Evolutionary conservation across 1,140 invertebrate genomes (phyloP), one percentile per base, ranked within the genome.

Genomic region (Neotoxoptera formosana): DNA sequence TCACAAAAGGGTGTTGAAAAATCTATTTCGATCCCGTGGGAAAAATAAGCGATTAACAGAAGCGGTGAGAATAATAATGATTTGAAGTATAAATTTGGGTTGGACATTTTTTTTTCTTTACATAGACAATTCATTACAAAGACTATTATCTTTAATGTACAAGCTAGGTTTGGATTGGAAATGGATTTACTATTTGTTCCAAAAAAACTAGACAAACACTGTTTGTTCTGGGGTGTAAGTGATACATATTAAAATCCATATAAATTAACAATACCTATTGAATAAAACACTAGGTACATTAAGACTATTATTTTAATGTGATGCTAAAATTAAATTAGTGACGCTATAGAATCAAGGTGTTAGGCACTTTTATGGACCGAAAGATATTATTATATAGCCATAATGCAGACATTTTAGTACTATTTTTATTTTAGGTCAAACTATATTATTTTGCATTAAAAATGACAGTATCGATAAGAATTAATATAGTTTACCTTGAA

Each of bases 351-450:
- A 83, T 83, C 21, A 83, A 83, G 76, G 76, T 21, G 34, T 83
- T 83, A 36, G 7, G 23, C 34, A 83, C n/a, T 76, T 76, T 76
- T n/a, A 76, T 76, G 60, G 60, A 76, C 30, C n/a, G 60, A 76
- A 76, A 30, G 60, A 76, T 76, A 67, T n/a, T 14, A 17, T n/a
- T 67, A n/a, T n/a, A 76, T n/a, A 76, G n/a, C 14, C 60, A n/a
- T 76, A 76, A 76, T 76, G 60, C 60, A 76, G 30, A 76, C 30
- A 76, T 76, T 76, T 76, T 76, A 20, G 60, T 76, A 30, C n/a
- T 76, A 34, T 76, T 76, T 76, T n/a, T 76, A 76, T 76, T 76
- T 76, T 76, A 76, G 60, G 60, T 76, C 60, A 76, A 17, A 76
- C 30, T 76, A 2, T 76, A 76, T 34, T n/a, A n/a, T 76, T 76